Percentiles rank a stretch among this genome's conserved stretches.
Conservation (phyloP, 2,113 vertebrate species). For the Jacana jacana region DNA sequence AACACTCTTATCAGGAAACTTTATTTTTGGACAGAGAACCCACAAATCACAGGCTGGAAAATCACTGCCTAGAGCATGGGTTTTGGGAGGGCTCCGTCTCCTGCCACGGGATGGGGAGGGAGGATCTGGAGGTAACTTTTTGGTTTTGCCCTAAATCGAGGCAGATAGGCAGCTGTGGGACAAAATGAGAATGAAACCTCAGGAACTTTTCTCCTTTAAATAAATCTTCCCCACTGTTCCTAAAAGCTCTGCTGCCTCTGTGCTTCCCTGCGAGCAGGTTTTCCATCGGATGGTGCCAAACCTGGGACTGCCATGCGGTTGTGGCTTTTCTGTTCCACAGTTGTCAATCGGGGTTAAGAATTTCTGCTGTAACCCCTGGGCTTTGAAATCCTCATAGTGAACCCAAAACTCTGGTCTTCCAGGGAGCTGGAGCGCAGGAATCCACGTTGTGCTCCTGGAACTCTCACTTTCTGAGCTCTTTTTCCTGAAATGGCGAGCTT, state of each 20-base stretch:
- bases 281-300: neutral
- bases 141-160: neutral
- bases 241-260: neutral
- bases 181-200: neutral
- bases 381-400: neutral
- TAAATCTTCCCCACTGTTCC: neutral
- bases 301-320: rapidly evolving
- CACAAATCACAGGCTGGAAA: neutral
- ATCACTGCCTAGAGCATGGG: neutral
- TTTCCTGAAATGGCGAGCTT: neutral
- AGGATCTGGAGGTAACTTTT: neutral
- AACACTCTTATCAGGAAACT: neutral
- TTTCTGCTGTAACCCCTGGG: neutral
- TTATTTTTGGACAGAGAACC: neutral
- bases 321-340: neutral
- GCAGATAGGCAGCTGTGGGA: neutral
- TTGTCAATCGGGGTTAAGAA: neutral
- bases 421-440: neutral
- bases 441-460: rapidly evolving
- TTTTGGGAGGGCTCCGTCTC: neutral
- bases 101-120: neutral
- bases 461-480: neutral
- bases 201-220: neutral
- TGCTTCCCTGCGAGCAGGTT: neutral
- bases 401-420: neutral